phyloP scores from a whole-genome alignment of 1,140 invertebrate species.

The Drosophila subobscura region DNA sequence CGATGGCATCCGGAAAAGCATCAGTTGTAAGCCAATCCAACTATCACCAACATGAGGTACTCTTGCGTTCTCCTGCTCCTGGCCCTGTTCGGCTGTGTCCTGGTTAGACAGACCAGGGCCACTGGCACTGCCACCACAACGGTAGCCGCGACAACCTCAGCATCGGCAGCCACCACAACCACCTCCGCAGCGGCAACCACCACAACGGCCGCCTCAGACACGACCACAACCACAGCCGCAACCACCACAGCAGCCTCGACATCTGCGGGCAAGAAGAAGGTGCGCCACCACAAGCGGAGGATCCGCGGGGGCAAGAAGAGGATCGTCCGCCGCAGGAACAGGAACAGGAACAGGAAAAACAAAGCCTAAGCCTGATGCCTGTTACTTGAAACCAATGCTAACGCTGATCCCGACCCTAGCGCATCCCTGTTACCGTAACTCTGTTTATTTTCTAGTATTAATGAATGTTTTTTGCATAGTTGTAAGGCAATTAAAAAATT shows the following conservation, averaged over 20 bases:
- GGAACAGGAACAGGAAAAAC: no score
- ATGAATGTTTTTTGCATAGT: no score
- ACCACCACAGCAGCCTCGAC: neutral
- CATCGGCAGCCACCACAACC: neutral
- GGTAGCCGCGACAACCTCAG: neutral
- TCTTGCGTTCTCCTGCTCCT: slow-evolving; percentile 10
- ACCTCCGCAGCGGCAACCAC: neutral
- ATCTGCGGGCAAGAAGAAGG: neutral
- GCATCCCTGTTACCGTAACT: no score
- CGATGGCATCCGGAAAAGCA: no score
- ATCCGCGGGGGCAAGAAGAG: no score
- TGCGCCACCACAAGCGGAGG: no score
- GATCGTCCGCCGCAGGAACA: no score
- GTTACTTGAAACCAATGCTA: no score
- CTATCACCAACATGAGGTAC: slow-evolving; percentile 11
- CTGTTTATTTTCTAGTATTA: no score
- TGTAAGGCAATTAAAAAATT: no score
- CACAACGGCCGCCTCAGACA: neutral
- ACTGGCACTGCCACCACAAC: slow-evolving; percentile 2
- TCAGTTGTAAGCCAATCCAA: no score
- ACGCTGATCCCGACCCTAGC: neutral
- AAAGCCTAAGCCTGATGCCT: no score
- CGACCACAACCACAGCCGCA: neutral
- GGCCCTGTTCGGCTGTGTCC: slow-evolving; percentile 5
- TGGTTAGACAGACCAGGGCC: neutral